phyloP scores from a whole-genome alignment of 2,888 invertebrate species.

The Agonopterix subpropinquella region DNA sequence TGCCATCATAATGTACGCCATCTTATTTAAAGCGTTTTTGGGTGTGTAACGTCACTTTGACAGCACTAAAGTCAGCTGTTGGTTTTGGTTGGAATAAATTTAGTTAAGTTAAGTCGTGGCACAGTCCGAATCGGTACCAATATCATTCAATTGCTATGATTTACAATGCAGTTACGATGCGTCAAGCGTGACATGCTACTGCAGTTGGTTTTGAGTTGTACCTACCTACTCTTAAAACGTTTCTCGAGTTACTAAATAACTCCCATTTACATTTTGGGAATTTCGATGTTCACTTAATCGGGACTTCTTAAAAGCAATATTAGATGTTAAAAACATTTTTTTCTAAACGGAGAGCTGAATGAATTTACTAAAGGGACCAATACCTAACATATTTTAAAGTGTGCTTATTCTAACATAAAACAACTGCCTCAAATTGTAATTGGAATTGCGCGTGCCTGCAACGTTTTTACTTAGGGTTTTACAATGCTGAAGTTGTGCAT shows the following conservation, averaged over 20 bases:
- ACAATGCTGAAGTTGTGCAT: constrained; percentile 75
- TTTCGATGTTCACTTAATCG: too few relatives aligned
- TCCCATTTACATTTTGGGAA: too few relatives aligned
- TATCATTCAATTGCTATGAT: neutral
- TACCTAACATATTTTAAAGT: constrained; percentile 31
- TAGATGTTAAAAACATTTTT: too few relatives aligned
- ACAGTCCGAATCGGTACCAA: too few relatives aligned
- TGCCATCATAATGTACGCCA: too few relatives aligned
- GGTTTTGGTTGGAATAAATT: too few relatives aligned
- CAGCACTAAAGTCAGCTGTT: too few relatives aligned
- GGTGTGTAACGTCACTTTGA: too few relatives aligned
- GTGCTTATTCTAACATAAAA: constrained; percentile 38
- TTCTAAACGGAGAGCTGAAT: neutral
- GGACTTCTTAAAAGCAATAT: too few relatives aligned
- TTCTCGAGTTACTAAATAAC: too few relatives aligned
- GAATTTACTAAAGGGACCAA: constrained; percentile 56
- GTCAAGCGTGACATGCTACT: constrained; percentile 22
- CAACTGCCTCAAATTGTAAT: constrained; percentile 14
- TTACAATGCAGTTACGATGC: neutral
- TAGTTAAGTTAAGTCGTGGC: too few relatives aligned
- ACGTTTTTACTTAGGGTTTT: constrained; percentile 46
- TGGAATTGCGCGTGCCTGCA: constrained; percentile 39
- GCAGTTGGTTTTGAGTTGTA: constrained; percentile 51
- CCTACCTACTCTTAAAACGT: neutral
- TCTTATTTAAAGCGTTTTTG: too few relatives aligned